Conservation (phyloP, 2,113 vertebrate species). For the Verasper variegatus region DNA sequence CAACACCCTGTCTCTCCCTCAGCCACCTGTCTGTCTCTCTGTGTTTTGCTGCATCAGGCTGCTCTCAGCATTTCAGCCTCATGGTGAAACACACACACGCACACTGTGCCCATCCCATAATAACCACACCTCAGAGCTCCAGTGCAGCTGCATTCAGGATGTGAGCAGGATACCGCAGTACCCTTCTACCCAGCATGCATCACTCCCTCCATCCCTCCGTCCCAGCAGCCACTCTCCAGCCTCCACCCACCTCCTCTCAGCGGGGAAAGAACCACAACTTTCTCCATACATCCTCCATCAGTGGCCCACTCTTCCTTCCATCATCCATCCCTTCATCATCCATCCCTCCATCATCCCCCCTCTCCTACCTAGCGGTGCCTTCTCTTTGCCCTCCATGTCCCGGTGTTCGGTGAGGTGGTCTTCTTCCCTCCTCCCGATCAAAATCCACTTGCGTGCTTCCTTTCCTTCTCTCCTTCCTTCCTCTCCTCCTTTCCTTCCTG, state of each 20-base stretch:
- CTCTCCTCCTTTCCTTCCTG: background rate
- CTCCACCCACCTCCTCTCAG: too few species aligned
- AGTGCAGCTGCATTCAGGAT: conserved; percentile 55
- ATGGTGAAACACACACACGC: conserved; percentile 13
- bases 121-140: conserved; percentile 72
- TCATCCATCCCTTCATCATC: background rate
- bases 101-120: conserved; percentile 70
- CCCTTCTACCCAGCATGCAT: conserved; percentile 56
- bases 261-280: too few species aligned
- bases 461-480: background rate
- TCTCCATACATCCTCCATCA: background rate
- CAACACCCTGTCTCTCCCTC: background rate
- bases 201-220: conserved; percentile 22
- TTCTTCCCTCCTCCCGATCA: background rate
- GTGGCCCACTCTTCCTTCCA: background rate
- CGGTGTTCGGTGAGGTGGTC: background rate
- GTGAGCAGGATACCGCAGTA: conserved; percentile 55
- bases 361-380: conserved; percentile 65
- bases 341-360: background rate
- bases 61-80: conserved; percentile 10
- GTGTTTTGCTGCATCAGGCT: conserved; percentile 66
- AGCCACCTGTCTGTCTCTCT: conserved; percentile 3
- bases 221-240: background rate
- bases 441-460: too few species aligned
- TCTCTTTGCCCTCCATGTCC: conserved; percentile 76